These are phyloP conservation scores for Tapirus terrestris DNA, from an alignment of 2,113 vertebrate genomes.

Conservation along the genomic window DNA sequence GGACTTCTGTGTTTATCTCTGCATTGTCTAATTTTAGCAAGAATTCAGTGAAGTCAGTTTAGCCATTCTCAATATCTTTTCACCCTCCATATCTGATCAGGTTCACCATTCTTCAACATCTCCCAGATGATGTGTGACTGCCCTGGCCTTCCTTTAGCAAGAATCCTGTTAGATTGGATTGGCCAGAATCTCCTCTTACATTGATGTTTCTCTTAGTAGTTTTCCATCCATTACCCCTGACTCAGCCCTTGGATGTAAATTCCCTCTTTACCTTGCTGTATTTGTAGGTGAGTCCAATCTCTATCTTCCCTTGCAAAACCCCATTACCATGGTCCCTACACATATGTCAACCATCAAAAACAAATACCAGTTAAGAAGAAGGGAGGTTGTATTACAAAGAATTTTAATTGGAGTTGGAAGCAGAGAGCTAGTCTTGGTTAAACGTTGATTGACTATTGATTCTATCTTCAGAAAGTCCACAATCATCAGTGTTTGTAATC, in stretches of 20 bases:
- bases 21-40: not conserved
- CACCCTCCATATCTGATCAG: not conserved
- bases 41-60: not conserved
- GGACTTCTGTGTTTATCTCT: no score
- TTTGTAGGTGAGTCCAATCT: not conserved
- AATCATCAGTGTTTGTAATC: no score
- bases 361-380: no score
- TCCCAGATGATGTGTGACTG: not conserved
- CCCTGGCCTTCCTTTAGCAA: not conserved
- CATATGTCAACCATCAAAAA: no score
- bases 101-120: not conserved
- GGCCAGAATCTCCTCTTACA: not conserved
- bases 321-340: not conserved
- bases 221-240: not conserved
- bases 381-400: no score
- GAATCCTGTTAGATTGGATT: not conserved
- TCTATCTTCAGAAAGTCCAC: no score
- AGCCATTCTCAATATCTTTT: not conserved
- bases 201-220: not conserved
- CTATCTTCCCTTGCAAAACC: not conserved
- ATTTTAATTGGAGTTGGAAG: no score
- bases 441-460: no score
- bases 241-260: not conserved
- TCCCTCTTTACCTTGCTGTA: not conserved
- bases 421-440: no score